A percentile compares a stretch with the other conserved stretches of the same genome.
Evolutionary conservation across 2,113 vertebrate species (phyloP).

Genomic region (Poeciliopsis retropinna): DNA sequence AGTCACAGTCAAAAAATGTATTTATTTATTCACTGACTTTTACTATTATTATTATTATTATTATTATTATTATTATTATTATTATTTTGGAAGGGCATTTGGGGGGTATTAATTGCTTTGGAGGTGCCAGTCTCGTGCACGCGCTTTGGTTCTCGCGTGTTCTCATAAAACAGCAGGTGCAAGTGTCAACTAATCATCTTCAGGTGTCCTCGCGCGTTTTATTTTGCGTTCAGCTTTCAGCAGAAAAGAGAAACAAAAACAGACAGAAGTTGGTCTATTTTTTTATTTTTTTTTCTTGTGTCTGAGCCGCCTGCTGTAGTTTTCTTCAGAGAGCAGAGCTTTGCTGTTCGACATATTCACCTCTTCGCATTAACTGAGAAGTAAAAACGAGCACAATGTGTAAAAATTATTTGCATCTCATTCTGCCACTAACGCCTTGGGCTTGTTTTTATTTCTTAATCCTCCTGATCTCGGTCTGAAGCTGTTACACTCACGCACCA

Average conservation of each 20-base stretch:
- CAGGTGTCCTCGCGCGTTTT: not conserved
- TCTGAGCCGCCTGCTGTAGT: conserved; percentile 15
- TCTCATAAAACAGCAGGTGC: conserved; percentile 49
- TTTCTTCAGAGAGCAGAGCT: not conserved
- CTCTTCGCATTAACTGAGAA: not conserved
- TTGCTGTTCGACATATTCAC: too few species aligned
- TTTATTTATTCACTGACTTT: not conserved
- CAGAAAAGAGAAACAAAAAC: conserved; percentile 22
- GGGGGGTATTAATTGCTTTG: not conserved
- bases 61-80: too few species aligned
- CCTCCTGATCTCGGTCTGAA: conserved; percentile 40
- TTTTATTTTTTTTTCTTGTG: conserved; percentile 6
- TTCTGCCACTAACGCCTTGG: conserved; percentile 6
- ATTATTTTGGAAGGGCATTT: not conserved
- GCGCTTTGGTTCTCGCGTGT: not conserved
- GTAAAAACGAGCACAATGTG: not conserved
- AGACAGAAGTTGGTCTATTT: too few species aligned
- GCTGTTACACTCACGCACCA: conserved; percentile 55
- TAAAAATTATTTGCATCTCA: not conserved
- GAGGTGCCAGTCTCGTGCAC: not conserved
- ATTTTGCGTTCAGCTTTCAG: not conserved
- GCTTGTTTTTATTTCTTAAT: conserved; percentile 40
- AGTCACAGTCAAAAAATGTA: not conserved
- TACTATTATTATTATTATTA: too few species aligned
- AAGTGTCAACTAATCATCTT: conserved; percentile 24